phyloP scores from a whole-genome alignment of 2,888 invertebrate species.

The Megaustenia siamemsis region DNA sequence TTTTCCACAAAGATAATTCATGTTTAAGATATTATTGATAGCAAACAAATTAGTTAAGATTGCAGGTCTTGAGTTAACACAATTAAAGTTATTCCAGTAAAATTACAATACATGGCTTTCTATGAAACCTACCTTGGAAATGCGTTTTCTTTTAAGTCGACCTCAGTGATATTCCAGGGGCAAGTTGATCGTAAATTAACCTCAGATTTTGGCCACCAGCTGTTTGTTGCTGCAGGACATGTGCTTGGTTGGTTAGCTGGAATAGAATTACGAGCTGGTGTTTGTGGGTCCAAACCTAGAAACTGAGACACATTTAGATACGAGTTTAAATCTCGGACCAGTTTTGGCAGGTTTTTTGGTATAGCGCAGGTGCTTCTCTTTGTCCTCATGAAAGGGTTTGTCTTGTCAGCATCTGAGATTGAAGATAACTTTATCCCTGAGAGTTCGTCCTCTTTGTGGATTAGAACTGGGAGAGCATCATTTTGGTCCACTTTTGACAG shows the following conservation, averaged over 20 bases:
- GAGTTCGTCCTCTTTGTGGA: not conserved
- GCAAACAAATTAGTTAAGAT: no score
- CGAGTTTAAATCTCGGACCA: constrained; percentile 30
- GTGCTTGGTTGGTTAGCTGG: not conserved
- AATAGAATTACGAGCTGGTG: not conserved
- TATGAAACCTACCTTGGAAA: constrained; percentile 28
- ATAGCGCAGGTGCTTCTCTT: constrained; percentile 20
- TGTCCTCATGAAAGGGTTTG: constrained; percentile 39
- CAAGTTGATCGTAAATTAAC: constrained; percentile 31
- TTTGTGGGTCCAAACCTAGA: not conserved
- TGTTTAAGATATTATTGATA: no score
- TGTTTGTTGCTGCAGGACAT: not conserved
- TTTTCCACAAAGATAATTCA: no score
- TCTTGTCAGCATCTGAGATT: not conserved
- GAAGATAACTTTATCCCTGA: not conserved
- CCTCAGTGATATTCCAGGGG: constrained; percentile 22
- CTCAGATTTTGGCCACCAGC: not conserved
- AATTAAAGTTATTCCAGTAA: no score
- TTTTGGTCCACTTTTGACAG: not conserved
- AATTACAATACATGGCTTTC: no score
- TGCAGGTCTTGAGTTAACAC: no score
- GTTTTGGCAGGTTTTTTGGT: constrained; percentile 7
- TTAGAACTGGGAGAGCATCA: not conserved
- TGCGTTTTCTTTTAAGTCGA: constrained; percentile 11
- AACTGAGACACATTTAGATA: not conserved